phyloP scores from a whole-genome alignment of 2,888 invertebrate species.

The Hesperia comma region DNA sequence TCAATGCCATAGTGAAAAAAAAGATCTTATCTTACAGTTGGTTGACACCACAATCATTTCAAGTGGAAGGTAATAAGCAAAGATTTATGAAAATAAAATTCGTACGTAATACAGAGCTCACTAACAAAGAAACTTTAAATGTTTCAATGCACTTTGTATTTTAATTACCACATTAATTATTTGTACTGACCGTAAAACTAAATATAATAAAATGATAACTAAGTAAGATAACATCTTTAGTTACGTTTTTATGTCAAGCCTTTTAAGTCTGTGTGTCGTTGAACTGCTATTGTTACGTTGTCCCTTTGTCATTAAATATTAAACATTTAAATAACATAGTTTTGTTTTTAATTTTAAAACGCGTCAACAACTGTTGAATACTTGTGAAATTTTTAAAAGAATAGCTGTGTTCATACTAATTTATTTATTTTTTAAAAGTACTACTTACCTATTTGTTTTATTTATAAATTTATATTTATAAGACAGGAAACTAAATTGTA shows the following conservation, averaged over 20 bases:
- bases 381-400: too few relatives aligned
- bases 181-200: slow-evolving; percentile 18
- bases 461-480: too few relatives aligned
- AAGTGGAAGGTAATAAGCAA: neutral
- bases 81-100: neutral
- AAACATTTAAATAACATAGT: neutral
- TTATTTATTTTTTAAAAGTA: too few relatives aligned
- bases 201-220: slow-evolving; percentile 18
- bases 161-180: slow-evolving; percentile 22
- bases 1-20: too few relatives aligned
- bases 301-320: neutral
- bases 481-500: too few relatives aligned
- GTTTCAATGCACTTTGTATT: slow-evolving; percentile 1
- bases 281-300: neutral
- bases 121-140: slow-evolving; percentile 19
- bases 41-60: neutral
- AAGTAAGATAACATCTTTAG: neutral
- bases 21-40: too few relatives aligned
- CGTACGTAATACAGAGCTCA: neutral
- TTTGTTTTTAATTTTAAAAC: too few relatives aligned
- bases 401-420: too few relatives aligned
- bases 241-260: neutral
- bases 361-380: too few relatives aligned
- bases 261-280: neutral
- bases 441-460: too few relatives aligned